These are phyloP conservation scores for Siniperca knerii DNA, from an alignment of 2,113 vertebrate species.

Conservation along the genomic window DNA sequence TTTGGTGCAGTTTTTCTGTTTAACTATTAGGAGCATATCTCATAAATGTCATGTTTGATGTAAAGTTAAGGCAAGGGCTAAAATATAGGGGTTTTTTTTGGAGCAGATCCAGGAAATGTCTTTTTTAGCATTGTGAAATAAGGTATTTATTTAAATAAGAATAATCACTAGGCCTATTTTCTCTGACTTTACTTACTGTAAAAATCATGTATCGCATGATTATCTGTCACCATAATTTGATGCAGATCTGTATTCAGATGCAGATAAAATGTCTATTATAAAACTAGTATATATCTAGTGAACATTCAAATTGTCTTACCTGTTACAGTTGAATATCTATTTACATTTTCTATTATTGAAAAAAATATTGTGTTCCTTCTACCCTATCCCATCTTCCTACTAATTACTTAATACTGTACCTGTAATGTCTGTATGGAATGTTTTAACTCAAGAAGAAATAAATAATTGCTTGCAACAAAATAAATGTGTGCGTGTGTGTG, in stretches of 20 bases:
- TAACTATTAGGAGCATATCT: not conserved
- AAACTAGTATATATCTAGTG: not conserved
- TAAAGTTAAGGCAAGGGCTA: not conserved
- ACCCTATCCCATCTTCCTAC: not conserved
- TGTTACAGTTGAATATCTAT: not conserved
- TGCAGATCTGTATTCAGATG: too few relatives aligned
- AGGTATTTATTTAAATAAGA: too few relatives aligned
- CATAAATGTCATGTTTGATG: not conserved
- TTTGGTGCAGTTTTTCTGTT: not conserved
- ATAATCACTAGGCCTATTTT: not conserved
- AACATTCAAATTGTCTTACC: not conserved
- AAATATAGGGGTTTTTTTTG: not conserved
- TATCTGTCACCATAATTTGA: not conserved
- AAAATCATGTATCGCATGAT: not conserved
- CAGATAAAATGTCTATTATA: not conserved
- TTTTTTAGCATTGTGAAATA: too few relatives aligned
- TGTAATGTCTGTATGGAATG: conserved; percentile 16
- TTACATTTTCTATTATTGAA: not conserved
- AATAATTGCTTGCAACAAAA: conserved; percentile 24
- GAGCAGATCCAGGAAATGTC: too few relatives aligned
- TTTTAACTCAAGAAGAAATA: conserved; percentile 36
- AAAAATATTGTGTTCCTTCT: not conserved
- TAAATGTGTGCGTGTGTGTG: conserved; percentile 23
- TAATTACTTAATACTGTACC: conserved; percentile 4
- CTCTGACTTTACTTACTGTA: not conserved